Base-by-base conservation (phyloP, 2,797 vertebrate genomes). In the Atherinosoma microstoma region DNA sequence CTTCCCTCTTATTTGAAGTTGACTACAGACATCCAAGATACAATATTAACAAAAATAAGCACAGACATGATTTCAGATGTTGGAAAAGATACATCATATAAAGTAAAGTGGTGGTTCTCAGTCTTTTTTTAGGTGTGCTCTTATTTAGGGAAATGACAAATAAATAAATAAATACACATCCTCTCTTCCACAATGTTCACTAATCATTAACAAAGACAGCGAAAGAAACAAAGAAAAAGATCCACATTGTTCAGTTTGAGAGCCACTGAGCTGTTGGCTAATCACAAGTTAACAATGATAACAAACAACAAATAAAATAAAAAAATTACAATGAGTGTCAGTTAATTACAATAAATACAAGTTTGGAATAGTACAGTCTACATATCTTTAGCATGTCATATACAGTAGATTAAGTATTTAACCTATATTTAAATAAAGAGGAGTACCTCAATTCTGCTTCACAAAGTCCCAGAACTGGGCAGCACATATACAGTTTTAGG, bases 301-400 rank as follows among this genome's bases (percentile, higher is more conserved):
- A 78, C 64, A 63, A 40, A 77, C 60, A 18, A 80, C 75, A 27
- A 80, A 69, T 63, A 63, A 84, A 70, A 83, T 78, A 40, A 85
- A 56, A 79, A 34, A 73, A 76, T 70, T 70, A 72, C 29, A 76
- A 58, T 57, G 47, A n/a, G 40, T 67, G 54, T 69, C 58, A 65
- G 59, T 70, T 22, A 68, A 80, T 81, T 64, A 84, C 61, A 84
- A 64, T 76, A 80, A 64, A 61, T 65, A 71, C 47, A 76, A 60
- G 56, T 57, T 67, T 61, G 60, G 4, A 71, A 56, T 56, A 71
- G 12, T 32, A 42, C 30, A 58, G 10, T 53, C 1, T 24, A 22
- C 22, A 13, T 53, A 54, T 29, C 51, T 47, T 59, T 22, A 63
- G 56, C 27, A 58, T 75, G 57, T 65, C 72, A 64, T 66, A 53